Conservation (phyloP, 2,888 invertebrate species). For the Melikaiella ostensackeni region DNA sequence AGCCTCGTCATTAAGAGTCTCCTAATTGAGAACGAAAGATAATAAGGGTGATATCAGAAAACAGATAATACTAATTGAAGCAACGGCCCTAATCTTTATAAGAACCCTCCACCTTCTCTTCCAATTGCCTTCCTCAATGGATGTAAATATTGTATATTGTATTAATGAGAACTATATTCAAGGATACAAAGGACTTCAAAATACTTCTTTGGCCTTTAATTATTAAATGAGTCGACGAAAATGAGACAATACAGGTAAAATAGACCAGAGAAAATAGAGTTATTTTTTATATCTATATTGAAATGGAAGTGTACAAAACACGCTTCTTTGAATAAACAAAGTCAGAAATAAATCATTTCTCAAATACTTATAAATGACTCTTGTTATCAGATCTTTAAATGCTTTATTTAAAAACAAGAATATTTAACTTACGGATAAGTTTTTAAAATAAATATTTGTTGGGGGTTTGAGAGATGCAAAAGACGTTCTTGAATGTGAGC, state of each 20-base stretch:
- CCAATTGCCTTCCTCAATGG: background rate
- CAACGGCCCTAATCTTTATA: slow-evolving; percentile 47
- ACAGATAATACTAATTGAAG: slow-evolving; percentile 54
- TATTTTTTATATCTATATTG: background rate
- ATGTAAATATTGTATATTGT: slow-evolving; percentile 1
- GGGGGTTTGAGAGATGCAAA: background rate
- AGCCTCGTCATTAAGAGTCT: slow-evolving; percentile 14
- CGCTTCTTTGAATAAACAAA: background rate
- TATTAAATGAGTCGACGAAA: background rate
- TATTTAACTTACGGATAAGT: background rate
- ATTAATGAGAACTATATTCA: background rate
- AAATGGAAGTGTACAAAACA: background rate
- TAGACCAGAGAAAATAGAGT: background rate
- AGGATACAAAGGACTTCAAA: background rate
- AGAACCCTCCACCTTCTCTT: background rate
- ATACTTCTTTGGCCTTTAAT: background rate
- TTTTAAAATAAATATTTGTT: slow-evolving; percentile 9
- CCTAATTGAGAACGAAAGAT: slow-evolving; percentile 32
- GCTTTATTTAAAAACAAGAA: background rate
- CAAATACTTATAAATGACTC: background rate
- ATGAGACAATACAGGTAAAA: background rate
- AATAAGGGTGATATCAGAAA: slow-evolving; percentile 35
- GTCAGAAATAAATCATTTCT: background rate
- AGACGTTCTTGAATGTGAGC: slow-evolving; percentile 30
- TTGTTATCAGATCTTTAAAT: background rate